Evolutionary conservation across 2,888 invertebrate genomes (phyloP).

Genomic region (Leptopterna dolabrata): DNA sequence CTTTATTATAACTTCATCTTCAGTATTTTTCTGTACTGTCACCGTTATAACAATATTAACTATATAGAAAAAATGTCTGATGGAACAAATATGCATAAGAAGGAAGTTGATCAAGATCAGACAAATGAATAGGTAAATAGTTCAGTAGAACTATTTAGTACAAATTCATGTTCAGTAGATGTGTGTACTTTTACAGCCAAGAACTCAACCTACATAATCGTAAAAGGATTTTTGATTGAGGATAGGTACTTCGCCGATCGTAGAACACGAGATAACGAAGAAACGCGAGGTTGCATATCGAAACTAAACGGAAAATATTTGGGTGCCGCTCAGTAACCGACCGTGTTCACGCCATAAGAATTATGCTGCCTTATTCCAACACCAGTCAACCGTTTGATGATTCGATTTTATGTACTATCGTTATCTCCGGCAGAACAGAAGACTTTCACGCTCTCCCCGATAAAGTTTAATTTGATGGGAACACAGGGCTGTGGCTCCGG

Average conservation of each 20-base stretch:
- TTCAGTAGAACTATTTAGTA: too few species aligned
- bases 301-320: neutral
- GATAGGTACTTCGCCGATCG: neutral
- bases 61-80: too few species aligned
- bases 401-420: neutral
- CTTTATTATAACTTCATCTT: too few species aligned
- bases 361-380: neutral
- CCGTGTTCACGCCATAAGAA: neutral
- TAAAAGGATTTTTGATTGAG: neutral
- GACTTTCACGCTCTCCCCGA: constrained; percentile 7
- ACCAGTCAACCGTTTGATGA: neutral
- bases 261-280: neutral
- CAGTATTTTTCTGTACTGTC: too few species aligned
- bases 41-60: too few species aligned
- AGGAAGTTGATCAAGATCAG: too few species aligned
- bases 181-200: too few species aligned
- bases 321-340: neutral
- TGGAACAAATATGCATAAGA: too few species aligned
- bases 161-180: too few species aligned
- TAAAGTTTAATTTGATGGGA: constrained; percentile 3
- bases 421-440: neutral
- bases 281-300: neutral
- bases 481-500: neutral
- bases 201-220: too few species aligned
- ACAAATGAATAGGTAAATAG: too few species aligned